These are phyloP conservation scores for Triplophysa bombifrons DNA, from an alignment of 2,797 vertebrate genomes.

Conservation along the genomic window DNA sequence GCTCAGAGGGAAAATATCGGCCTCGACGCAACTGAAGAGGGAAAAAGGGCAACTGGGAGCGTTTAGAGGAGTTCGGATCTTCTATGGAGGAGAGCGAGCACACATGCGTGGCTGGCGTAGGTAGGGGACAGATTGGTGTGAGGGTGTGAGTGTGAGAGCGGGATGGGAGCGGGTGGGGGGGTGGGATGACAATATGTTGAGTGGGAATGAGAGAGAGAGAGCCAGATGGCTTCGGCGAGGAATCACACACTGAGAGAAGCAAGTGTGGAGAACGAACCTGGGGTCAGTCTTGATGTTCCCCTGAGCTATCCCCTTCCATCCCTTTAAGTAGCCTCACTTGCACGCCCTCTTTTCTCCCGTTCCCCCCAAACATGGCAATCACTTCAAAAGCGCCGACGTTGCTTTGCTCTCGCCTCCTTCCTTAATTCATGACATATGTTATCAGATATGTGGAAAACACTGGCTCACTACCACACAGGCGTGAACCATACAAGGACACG, in stretches of 20 bases:
- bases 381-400: slow-evolving; percentile 73
- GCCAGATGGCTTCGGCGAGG: slow-evolving; percentile 84
- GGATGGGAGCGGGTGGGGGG: slow-evolving; percentile 54
- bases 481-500: slow-evolving; percentile 67
- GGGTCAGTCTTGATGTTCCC: slow-evolving; percentile 81
- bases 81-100: slow-evolving; percentile 7
- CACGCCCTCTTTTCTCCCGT: slow-evolving; percentile 6
- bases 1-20: slow-evolving; percentile 68
- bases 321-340: slow-evolving; percentile 56
- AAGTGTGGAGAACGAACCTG: slow-evolving; percentile 60
- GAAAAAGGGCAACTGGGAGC: slow-evolving; percentile 74
- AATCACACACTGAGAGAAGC: slow-evolving; percentile 68
- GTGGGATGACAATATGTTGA: slow-evolving; percentile 80
- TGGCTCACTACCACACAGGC: slow-evolving; percentile 67
- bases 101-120: slow-evolving; percentile 61
- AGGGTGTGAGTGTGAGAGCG: slow-evolving; percentile 70
- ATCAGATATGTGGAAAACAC: slow-evolving; percentile 71
- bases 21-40: slow-evolving; percentile 70
- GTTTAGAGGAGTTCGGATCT: slow-evolving; percentile 62
- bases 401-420: slow-evolving; percentile 68
- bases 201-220: slow-evolving; percentile 82
- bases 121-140: slow-evolving; percentile 72
- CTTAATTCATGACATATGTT: slow-evolving; percentile 78
- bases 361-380: slow-evolving; percentile 66
- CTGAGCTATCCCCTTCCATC: slow-evolving; percentile 72